Percentiles rank a stretch among this genome's conserved stretches.
Conservation (phyloP, 1,140 invertebrate species). For the Portunus trituberculatus region DNA sequence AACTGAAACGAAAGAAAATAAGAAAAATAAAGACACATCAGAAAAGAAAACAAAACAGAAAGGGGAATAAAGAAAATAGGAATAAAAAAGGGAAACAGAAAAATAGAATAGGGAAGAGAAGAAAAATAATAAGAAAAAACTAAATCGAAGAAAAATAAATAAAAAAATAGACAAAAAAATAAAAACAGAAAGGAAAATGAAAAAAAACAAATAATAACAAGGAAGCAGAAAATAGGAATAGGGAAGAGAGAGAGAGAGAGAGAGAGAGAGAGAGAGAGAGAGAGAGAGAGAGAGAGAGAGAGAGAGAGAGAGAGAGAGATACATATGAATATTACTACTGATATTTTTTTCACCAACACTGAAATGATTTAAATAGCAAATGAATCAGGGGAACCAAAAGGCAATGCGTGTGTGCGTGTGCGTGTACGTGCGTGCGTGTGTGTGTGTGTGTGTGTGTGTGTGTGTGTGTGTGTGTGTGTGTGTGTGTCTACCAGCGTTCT, state of each 20-base stretch:
- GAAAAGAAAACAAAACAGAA: neutral
- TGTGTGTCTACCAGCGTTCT: neutral
- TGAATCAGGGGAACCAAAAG: neutral
- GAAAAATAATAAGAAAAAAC: no score
- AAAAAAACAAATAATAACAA: neutral
- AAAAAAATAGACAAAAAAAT: no score
- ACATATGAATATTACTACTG: no score
- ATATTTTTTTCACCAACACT: no score
- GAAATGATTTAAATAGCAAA: no score
- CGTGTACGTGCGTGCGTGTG: neutral
- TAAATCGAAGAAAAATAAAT: no score
- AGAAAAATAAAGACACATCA: neutral
- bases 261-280: no score
- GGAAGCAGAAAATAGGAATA: neutral
- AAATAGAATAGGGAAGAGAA: neutral
- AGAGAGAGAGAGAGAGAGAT: no score
- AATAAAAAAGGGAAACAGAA: neutral
- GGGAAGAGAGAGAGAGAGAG: no score
- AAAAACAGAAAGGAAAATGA: no score
- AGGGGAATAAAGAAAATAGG: neutral
- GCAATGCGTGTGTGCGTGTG: neutral
- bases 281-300: neutral
- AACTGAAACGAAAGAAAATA: neutral
- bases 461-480: constrained; percentile 39
- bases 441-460: constrained; percentile 38